Evolutionary conservation across 2,797 vertebrate genomes (phyloP).

Genomic region (Enteromius anoplus): DNA sequence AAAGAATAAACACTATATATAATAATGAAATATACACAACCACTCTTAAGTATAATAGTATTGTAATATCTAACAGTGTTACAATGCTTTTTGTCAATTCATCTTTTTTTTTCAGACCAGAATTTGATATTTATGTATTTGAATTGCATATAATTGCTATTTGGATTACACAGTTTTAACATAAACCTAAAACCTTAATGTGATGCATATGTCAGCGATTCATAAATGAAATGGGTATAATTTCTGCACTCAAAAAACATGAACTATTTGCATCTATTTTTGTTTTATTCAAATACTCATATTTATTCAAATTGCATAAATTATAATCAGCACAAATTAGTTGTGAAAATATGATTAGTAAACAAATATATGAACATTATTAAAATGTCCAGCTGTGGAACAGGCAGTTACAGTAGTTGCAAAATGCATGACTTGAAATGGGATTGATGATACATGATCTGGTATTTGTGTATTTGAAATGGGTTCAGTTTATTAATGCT

Average conservation of each 20-base stretch:
- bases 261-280: not conserved
- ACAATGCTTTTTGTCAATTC: not conserved
- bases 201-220: not conserved
- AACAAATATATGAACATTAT: not conserved
- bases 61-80: not conserved
- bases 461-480: no score
- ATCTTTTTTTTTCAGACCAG: not conserved
- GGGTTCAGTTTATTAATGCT: no score
- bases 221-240: not conserved
- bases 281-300: not conserved
- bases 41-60: not conserved
- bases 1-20: not conserved
- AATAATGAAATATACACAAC: not conserved
- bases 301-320: not conserved
- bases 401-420: not conserved
- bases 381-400: not conserved
- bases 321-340: not conserved
- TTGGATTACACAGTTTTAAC: not conserved
- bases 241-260: not conserved
- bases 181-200: not conserved
- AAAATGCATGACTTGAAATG: not conserved
- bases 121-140: not conserved
- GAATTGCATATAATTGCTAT: not conserved
- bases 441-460: no score
- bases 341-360: not conserved